A percentile compares a stretch with the other conserved stretches of the same genome.
Conservation (phyloP, 2,113 vertebrate species). For the Apistogramma diplotaenia region DNA sequence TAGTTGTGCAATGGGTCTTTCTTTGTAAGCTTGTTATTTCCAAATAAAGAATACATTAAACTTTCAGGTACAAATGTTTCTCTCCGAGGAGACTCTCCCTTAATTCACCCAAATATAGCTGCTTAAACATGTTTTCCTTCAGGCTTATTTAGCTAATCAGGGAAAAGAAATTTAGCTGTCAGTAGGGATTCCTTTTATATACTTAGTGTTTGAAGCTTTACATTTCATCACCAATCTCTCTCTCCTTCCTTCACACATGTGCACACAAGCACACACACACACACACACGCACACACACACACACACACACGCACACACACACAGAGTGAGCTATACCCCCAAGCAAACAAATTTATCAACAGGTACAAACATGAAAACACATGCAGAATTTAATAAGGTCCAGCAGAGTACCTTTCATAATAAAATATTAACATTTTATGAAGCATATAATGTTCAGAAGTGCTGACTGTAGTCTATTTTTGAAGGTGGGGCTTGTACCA, state of each 20-base stretch:
- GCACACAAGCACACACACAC: neutral
- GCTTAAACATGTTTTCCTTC: conserved; percentile 47
- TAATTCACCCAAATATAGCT: conserved; percentile 52
- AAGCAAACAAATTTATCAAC: neutral
- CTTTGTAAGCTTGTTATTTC: conserved; percentile 45
- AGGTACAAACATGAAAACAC: neutral
- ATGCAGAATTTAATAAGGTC: neutral
- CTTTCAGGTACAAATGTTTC: conserved; percentile 37
- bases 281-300: neutral
- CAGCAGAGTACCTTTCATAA: neutral
- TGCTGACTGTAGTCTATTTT: neutral
- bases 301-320: no score
- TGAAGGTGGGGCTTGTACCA: neutral
- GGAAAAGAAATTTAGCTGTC: conserved; percentile 8
- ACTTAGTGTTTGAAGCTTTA: neutral
- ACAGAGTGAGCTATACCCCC: neutral
- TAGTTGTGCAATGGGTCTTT: conserved; percentile 21
- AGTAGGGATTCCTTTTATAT: conserved; percentile 20
- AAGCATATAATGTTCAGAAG: neutral
- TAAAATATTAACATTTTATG: neutral
- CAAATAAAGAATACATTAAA: conserved; percentile 43
- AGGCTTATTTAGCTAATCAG: conserved; percentile 53
- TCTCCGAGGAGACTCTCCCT: conserved; percentile 22
- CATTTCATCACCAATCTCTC: neutral
- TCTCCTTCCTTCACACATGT: no score